Evolutionary conservation across 2,113 vertebrate genomes (phyloP).

Genomic region (Ochotona curzoniae): DNA sequence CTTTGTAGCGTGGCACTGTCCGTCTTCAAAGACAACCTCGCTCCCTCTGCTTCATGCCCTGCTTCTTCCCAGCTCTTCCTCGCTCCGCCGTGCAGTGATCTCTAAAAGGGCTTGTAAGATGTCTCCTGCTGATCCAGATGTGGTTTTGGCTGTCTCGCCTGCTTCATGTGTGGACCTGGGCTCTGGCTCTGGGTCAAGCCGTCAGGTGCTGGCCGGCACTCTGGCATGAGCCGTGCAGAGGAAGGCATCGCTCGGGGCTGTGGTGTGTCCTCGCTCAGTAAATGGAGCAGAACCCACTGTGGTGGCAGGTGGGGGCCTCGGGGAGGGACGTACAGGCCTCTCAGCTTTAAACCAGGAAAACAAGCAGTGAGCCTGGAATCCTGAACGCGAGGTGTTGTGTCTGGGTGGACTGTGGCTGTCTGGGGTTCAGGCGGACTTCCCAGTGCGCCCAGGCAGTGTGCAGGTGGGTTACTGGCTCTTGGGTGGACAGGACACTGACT

Average conservation of each 20-base stretch:
- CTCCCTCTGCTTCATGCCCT: not conserved
- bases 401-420: accelerated
- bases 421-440: not conserved
- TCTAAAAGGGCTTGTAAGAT: not conserved
- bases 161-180: not conserved
- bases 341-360: not conserved
- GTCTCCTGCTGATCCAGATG: too few relatives aligned
- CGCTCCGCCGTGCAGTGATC: accelerated
- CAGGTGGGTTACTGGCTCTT: not conserved
- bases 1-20: accelerated
- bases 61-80: not conserved
- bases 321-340: not conserved
- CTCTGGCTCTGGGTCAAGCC: not conserved
- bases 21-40: accelerated
- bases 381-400: not conserved
- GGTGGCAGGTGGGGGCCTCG: not conserved
- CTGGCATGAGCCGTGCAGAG: accelerated
- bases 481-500: not conserved
- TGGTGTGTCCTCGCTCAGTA: accelerated
- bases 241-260: accelerated
- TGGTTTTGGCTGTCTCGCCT: too few relatives aligned
- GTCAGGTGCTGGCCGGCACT: not conserved
- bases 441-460: accelerated
- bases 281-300: not conserved
- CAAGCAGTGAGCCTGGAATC: not conserved